Evolutionary conservation across 2,888 invertebrate genomes (phyloP), one percentile per base, ranked within the genome.

Genomic region (Sarcophaga caerulescens): DNA sequence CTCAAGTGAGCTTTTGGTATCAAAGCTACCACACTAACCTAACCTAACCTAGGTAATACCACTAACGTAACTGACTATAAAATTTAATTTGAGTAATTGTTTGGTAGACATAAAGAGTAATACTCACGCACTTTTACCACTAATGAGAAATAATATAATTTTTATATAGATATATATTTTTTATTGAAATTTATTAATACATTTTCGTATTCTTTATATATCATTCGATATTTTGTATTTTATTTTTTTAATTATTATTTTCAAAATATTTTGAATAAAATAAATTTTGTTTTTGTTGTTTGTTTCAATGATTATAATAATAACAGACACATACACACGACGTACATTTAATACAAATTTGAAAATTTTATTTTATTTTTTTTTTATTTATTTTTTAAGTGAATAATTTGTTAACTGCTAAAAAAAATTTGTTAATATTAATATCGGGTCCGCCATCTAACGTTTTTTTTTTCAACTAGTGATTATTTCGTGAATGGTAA

Each of bases 171-270:
- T 35, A 35, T 35, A 35, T 35, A 35, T 35, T 35, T 73, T 75
- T 75, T 75, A 65, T 75, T 75, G n/a, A 65, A 75, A 65, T 75
- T 75, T 75, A 76, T 87, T 66, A 47, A 60, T 81, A 68, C 47
- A 68, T 68, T 74, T 60, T 68, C 90, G 90, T 89, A 35, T 90
- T 88, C 88, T 88, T 85, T 88, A 87, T 21, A 70, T 87, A 89
- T 88, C 81, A 81, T 87, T 79, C 86, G 63, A 76, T 82, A 81
- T 79, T 87, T 82, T 62, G 35, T 35, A 35, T 35, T 35, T 35
- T 35, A 6, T 35, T 35, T 35, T 25, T 25, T 35, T 35, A 6
- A 35, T 73, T n/a, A 68, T 71, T 66, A 79, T 60, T 79, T 77
- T 71, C 65, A 79, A 70, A 77, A 85, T 85, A 70, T 85, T 57